Conservation (phyloP, 2,888 invertebrate genomes). For the Platycnemis pennipes region DNA sequence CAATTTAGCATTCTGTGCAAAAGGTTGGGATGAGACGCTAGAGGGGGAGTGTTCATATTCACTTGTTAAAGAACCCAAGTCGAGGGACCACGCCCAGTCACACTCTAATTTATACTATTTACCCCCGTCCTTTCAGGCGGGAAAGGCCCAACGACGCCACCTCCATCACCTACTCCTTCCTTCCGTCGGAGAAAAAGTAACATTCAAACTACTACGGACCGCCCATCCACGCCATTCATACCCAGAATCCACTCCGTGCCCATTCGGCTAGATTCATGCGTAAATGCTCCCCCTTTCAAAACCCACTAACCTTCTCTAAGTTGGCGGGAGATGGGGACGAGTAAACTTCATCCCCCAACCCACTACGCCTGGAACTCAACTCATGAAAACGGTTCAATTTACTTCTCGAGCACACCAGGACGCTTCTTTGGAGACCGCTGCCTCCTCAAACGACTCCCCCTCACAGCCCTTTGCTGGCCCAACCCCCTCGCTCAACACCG, state of each 20-base stretch:
- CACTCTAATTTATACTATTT: conserved; percentile 28
- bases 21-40: not conserved
- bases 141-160: not conserved
- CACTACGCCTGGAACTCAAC: not conserved
- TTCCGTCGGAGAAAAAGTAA: not conserved
- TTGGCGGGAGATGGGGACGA: not conserved
- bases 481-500: not conserved
- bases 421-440: not conserved
- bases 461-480: not conserved
- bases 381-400: conserved; percentile 14
- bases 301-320: conserved; percentile 16
- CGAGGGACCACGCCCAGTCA: not conserved
- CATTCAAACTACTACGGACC: not conserved
- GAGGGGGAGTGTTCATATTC: not conserved
- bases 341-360: not conserved
- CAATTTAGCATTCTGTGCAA: not conserved
- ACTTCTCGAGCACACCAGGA: not conserved
- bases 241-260: not conserved
- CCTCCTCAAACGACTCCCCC: not conserved
- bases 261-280: not conserved
- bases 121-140: not conserved
- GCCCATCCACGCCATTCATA: not conserved
- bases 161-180: not conserved
- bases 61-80: not conserved
- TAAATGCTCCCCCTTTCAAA: conserved; percentile 8